Base-by-base conservation (phyloP, 2,888 invertebrate genomes). In the Linyphia triangularis region DNA sequence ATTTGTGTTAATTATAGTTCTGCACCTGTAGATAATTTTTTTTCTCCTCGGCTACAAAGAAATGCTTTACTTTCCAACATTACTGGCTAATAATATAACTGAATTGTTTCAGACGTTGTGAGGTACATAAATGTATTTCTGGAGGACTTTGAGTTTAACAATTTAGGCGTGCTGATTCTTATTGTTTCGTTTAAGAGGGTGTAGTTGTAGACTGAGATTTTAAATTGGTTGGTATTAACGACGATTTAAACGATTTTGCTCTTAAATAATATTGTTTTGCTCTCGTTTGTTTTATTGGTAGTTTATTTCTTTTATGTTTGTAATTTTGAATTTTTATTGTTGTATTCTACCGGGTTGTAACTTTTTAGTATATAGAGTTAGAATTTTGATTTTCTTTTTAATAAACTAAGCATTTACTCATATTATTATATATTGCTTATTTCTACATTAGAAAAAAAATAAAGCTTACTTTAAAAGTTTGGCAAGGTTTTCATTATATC, bases 1-100 rank as follows among this genome's bases (percentile, higher is more conserved):
- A 67, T 77, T 78, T 85, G 85, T 70, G 77, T 85, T 85, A 61
- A 85, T 85, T 77, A 77, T 78, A 85, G 75, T 84, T 84, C 75
- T 51, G 77, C 77, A 70, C 77, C 85, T 77, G 69, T 61, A 59
- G 69, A 81, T 77, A 61, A 77, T 77, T 59, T 77, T 77, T 77
- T 37, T 40, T 26, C 63, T 40, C 59, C 5, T 37, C 22, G 30
- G 22, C 13, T 22, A 33, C 26, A 75, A 59, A 75, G 57, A 61
- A 33, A 77, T 40, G 19, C 61, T 37, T 77, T 37, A 40, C 33
- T 40, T 37, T n/a, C 26, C 40, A 40, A 77, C 63, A 63, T 37
- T 63, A 40, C 61, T 19, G 57, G 37, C 77, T 77, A 77, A 77
- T 77, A 63, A 77, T 77, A 77, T 61, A 77, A 77, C 37, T 61